Conservation (phyloP, 2,113 vertebrate genomes). For the Oryzias javanicus region DNA sequence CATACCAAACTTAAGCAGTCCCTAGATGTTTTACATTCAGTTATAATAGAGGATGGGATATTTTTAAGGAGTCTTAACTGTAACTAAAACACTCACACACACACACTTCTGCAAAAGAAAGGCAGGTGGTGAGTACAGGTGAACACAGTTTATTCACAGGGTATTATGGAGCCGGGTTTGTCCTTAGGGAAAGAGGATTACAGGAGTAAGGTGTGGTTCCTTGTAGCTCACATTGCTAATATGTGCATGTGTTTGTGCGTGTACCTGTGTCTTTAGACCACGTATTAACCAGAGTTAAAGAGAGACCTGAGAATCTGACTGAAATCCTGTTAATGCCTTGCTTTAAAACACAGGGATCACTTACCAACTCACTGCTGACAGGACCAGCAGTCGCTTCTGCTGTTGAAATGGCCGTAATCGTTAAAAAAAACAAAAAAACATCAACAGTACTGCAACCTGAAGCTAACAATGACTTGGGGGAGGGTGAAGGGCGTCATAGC, state of each 20-base stretch:
- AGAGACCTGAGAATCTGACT: conserved; percentile 27
- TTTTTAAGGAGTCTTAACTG: too few relatives aligned
- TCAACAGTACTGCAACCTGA: conserved; percentile 21
- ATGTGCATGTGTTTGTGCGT: conserved; percentile 27
- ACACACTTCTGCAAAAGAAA: conserved; percentile 12
- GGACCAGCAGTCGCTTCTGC: conserved; percentile 16
- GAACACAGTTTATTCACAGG: conserved; percentile 53
- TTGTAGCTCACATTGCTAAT: conserved; percentile 40
- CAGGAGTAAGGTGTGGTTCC: conserved; percentile 62
- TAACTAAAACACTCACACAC: not conserved
- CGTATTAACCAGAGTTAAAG: conserved; percentile 31
- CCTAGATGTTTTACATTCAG: not conserved
- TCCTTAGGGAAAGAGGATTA: conserved; percentile 54
- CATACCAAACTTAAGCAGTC: not conserved
- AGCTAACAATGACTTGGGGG: conserved; percentile 16
- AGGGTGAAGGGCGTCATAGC: conserved; percentile 15
- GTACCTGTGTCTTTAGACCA: conserved; percentile 3
- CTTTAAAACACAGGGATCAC: conserved; percentile 13
- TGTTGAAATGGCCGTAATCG: conserved; percentile 5
- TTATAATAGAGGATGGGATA: too few relatives aligned
- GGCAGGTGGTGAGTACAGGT: conserved; percentile 53
- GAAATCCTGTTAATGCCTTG: conserved; percentile 14
- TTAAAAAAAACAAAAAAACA: not conserved
- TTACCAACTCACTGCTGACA: not conserved
- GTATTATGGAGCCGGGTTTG: conserved; percentile 56